These are phyloP conservation scores for Deilephila elpenor DNA, from an alignment of 2,888 invertebrate species.

Conservation along the genomic window DNA sequence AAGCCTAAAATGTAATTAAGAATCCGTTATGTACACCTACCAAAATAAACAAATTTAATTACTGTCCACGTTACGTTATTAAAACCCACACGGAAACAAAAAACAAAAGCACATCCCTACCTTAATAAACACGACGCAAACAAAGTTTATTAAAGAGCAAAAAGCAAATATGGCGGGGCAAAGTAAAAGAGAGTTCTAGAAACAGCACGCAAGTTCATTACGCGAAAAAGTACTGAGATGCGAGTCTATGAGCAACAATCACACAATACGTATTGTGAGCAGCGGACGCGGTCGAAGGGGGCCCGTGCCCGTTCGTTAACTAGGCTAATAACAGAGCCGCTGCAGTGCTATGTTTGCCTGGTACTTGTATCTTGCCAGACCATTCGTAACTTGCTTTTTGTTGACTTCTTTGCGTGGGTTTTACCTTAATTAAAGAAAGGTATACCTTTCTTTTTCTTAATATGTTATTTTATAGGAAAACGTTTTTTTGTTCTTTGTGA, in stretches of 20 bases:
- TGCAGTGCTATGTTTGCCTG: constrained; percentile 40
- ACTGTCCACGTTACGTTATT: neutral
- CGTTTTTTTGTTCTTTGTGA: too few species aligned
- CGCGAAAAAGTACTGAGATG: constrained; percentile 33
- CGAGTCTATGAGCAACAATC: constrained; percentile 33
- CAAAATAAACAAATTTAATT: neutral
- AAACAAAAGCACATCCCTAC: neutral
- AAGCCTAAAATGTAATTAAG: too few species aligned
- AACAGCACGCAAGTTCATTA: constrained; percentile 13
- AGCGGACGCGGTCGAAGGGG: constrained; percentile 30
- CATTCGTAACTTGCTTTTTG: constrained; percentile 2
- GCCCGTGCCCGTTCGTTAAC: constrained; percentile 37
- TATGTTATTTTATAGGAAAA: too few species aligned
- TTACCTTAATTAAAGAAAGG: neutral
- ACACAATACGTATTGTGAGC: constrained; percentile 34
- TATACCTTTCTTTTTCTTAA: too few species aligned
- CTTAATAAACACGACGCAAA: constrained; percentile 7
- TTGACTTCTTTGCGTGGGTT: neutral
- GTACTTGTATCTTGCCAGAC: constrained; percentile 32
- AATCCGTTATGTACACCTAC: too few species aligned
- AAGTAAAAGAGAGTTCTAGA: constrained; percentile 10
- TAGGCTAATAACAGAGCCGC: constrained; percentile 40
- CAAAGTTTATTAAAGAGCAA: constrained; percentile 16
- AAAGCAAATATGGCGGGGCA: neutral
- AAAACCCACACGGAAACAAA: neutral